A percentile compares a stretch with the other conserved stretches of the same genome.
These are phyloP conservation scores for Leucozona laternaria DNA, from an alignment of 2,888 invertebrate genomes.

Conservation along the genomic window DNA sequence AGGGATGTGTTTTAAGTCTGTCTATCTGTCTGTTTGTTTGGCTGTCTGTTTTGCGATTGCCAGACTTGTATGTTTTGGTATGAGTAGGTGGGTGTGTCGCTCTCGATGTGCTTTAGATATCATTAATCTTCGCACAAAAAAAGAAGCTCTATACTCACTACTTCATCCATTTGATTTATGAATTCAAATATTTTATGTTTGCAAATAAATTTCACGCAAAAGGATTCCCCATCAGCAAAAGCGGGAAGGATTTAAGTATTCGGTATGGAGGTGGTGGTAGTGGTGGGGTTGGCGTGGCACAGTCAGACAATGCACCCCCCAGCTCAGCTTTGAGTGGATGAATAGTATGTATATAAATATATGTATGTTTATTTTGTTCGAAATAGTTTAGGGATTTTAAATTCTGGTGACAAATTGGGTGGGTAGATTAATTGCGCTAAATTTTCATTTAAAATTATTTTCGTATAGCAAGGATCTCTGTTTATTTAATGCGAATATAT, in stretches of 20 bases:
- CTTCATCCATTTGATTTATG: constrained; percentile 72
- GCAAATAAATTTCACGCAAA: constrained; percentile 70
- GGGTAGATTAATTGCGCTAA: constrained; percentile 67
- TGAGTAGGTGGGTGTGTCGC: constrained; percentile 26
- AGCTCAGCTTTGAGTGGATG: neutral
- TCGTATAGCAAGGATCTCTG: constrained; percentile 19
- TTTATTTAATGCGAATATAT: constrained; percentile 45
- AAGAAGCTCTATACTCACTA: constrained; percentile 26
- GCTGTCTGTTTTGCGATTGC: neutral
- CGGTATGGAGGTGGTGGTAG: too few relatives aligned
- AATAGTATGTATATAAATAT: neutral
- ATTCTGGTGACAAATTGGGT: constrained; percentile 62
- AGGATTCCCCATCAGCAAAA: neutral
- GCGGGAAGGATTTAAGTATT: neutral
- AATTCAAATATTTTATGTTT: constrained; percentile 71
- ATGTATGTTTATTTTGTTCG: constrained; percentile 27
- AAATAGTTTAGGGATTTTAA: constrained; percentile 60
- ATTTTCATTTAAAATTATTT: constrained; percentile 62
- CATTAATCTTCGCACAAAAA: constrained; percentile 59
- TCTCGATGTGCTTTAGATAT: constrained; percentile 34
- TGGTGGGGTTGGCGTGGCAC: neutral
- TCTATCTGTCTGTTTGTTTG: neutral
- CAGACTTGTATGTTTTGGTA: neutral
- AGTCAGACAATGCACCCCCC: constrained; percentile 18
- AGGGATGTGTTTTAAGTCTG: constrained; percentile 29